Percentiles rank a stretch among this genome's conserved stretches.
These are phyloP conservation scores for Cryptocephalus moraei DNA, from an alignment of 2,888 invertebrate species.

Conservation along the genomic window DNA sequence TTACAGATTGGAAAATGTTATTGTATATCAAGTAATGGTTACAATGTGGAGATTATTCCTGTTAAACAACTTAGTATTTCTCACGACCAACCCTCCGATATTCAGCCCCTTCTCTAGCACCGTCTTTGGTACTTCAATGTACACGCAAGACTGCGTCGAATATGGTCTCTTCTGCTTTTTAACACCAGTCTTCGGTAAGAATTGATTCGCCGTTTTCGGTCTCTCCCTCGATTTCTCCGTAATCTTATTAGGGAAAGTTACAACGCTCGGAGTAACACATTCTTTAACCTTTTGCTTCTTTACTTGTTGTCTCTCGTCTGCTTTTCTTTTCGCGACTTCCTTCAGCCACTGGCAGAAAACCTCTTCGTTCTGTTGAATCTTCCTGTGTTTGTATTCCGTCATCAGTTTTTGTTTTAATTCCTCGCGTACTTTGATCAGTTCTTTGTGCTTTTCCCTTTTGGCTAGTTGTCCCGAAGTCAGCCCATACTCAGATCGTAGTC, in stretches of 20 bases:
- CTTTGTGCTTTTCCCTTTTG: conserved; percentile 33
- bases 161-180: conserved; percentile 23
- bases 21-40: no score
- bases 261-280: conserved; percentile 18
- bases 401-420: conserved; percentile 38
- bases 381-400: conserved; percentile 30
- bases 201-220: conserved; percentile 29
- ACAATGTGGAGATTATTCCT: conserved; percentile 12
- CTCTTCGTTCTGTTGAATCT: conserved; percentile 40
- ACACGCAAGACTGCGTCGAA: conserved; percentile 30
- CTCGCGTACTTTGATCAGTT: conserved; percentile 35
- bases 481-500: conserved; percentile 45
- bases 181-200: conserved; percentile 19
- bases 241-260: conserved; percentile 17
- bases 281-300: conserved; percentile 6
- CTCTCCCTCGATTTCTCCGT: conserved; percentile 17
- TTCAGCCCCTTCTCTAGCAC: conserved; percentile 26
- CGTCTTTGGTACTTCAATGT: conserved; percentile 28
- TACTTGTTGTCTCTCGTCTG: conserved; percentile 1
- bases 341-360: conserved; percentile 46
- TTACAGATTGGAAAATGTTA: no score
- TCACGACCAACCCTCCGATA: conserved; percentile 28
- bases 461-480: conserved; percentile 40
- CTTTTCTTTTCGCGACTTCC: conserved; percentile 25
- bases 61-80: conserved; percentile 18